phyloP scores from a whole-genome alignment of 2,888 invertebrate genomes.

The Tetramorium bicarinatum region DNA sequence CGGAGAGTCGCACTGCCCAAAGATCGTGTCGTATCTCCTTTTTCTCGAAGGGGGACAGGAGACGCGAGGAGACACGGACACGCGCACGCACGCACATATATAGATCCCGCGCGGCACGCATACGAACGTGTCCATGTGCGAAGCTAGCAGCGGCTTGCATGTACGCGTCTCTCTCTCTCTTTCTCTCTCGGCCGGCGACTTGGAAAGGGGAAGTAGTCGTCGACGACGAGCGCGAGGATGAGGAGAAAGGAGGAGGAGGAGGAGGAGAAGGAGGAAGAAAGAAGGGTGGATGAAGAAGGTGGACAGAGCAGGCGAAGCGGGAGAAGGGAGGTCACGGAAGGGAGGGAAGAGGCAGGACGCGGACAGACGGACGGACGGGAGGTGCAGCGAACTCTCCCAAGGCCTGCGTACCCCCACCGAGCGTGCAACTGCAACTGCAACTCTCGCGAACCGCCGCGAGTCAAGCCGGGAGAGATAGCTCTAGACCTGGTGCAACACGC shows the following conservation, averaged over 20 bases:
- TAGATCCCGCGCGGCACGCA: conserved; percentile 52
- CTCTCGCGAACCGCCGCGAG: conserved; percentile 69
- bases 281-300: conserved; percentile 70
- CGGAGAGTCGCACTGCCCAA: conserved; percentile 55
- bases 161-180: conserved; percentile 72
- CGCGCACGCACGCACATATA: conserved; percentile 12
- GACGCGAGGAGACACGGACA: conserved; percentile 32
- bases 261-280: conserved; percentile 59
- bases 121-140: conserved; percentile 64
- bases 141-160: conserved; percentile 76
- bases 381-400: conserved; percentile 87
- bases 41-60: conserved; percentile 36
- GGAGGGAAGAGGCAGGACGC: conserved; percentile 50
- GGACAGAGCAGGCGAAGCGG: conserved; percentile 31
- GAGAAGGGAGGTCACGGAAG: conserved; percentile 48
- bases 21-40: conserved; percentile 71
- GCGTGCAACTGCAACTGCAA: conserved; percentile 76
- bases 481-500: conserved; percentile 57
- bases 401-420: conserved; percentile 82
- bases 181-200: conserved; percentile 72
- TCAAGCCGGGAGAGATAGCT: conserved; percentile 59
- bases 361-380: conserved; percentile 79
- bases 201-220: conserved; percentile 83
- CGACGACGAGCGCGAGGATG: conserved; percentile 74
- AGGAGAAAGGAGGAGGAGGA: conserved; percentile 71